A percentile compares a stretch with the other conserved stretches of the same genome.
Evolutionary conservation across 35 echinoderm and acorn worm genomes (phyloP).

Genomic region (Lytechinus pictus): DNA sequence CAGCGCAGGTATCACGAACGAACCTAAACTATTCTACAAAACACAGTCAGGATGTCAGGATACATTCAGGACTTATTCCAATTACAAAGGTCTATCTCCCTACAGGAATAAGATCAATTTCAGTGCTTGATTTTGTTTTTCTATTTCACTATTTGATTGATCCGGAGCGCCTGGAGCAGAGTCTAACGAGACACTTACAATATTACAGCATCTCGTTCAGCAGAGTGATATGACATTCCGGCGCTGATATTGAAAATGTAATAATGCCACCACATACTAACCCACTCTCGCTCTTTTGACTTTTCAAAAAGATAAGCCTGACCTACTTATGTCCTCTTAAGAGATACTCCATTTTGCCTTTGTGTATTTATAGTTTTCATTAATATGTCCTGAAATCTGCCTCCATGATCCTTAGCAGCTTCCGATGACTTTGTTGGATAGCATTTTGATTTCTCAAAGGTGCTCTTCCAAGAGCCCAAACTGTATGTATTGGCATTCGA

Average conservation of each 20-base stretch:
- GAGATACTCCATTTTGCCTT: background rate
- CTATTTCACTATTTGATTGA: background rate
- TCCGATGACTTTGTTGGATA: background rate
- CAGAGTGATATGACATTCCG: background rate
- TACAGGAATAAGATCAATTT: background rate
- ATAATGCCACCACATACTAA: background rate
- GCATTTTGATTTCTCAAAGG: no score
- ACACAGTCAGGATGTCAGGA: background rate
- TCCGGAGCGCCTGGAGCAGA: background rate
- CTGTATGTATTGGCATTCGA: no score
- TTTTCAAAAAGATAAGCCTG: background rate
- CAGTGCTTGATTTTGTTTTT: background rate
- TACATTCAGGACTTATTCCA: background rate
- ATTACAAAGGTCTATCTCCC: background rate
- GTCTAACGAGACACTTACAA: background rate
- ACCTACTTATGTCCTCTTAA: background rate
- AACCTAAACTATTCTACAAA: background rate
- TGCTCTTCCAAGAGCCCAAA: no score
- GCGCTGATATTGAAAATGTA: conserved; percentile 12
- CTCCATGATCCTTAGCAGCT: background rate
- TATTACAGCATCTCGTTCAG: background rate
- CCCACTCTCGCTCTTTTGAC: background rate
- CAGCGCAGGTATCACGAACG: background rate
- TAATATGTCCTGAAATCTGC: background rate
- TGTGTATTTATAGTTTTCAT: background rate